Evolutionary conservation across 2,113 vertebrate species (phyloP).

Genomic region (Scytalopus superciliaris): DNA sequence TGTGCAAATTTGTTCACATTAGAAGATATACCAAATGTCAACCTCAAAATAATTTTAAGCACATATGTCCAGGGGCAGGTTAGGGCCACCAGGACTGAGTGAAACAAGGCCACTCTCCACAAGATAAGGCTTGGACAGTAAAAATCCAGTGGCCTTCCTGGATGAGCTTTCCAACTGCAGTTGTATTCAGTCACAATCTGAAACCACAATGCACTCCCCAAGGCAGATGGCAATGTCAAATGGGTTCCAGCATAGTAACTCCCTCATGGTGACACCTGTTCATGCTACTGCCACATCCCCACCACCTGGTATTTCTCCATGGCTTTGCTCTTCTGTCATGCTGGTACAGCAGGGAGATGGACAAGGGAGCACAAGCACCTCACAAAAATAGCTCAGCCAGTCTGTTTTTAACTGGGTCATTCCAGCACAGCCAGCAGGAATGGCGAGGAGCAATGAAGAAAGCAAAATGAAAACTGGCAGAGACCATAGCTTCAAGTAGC

Average conservation of each 20-base stretch:
- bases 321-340: neutral
- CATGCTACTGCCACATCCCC: neutral
- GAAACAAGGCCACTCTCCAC: neutral
- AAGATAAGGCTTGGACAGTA: neutral
- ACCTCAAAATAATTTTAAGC: neutral
- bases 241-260: neutral
- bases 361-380: neutral
- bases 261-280: neutral
- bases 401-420: conserved; percentile 16
- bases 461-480: neutral
- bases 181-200: neutral
- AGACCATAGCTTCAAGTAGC: neutral
- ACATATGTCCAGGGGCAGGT: neutral
- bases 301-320: neutral
- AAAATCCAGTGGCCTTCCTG: neutral
- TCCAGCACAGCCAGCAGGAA: neutral
- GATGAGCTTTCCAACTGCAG: neutral
- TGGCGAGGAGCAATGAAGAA: neutral
- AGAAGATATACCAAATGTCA: neutral
- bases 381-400: conserved; percentile 20
- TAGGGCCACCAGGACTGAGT: neutral
- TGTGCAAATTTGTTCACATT: neutral
- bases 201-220: neutral
- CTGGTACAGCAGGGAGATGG: neutral
- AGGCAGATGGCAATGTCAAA: neutral